Base-by-base conservation (phyloP, 2,797 vertebrate genomes). In the Microctenopoma steveboyesi region DNA sequence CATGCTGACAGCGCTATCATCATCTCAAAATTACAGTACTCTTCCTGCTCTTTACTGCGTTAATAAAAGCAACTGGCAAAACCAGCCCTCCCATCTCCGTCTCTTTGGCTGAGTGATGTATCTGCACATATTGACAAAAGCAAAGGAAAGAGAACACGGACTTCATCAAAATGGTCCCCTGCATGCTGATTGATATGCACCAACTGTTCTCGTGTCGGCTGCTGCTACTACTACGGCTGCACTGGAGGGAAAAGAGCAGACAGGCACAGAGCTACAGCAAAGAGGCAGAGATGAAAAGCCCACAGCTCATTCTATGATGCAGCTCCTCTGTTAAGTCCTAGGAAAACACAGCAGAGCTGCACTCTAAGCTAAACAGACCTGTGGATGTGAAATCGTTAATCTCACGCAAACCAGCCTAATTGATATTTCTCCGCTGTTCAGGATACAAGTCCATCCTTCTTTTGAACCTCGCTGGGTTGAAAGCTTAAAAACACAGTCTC, bases 161-260 rank as follows among this genome's bases (percentile, higher is more conserved):
- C 57, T 66, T 86, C 66, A 76, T 88, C 68, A 65, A 68, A 67
- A 77, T 76, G 79, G 67, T 74, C 33, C 43, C 59, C 74, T 16
- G 62, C 3, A 11, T 50, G 67, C 76, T 83, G 87, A 89, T 93
- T 92, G 88, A 90, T 89, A 92, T 92, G 88, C 90, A 85, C 80
- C 77, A 51, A 76, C 78, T 76, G 84, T 91, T 84, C 65, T 85
- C 77, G 72, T 67, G 75, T 66, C 86, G 76, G 75, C 76, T 78
- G 61, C 88, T 77, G 33, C 74, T 69, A 40, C 65, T 61, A 28
- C 71, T 70, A 56, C 79, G 86, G 39, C 78, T 79, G 60, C 62
- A 68, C 65, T 55, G 74, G 55, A 76, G 47, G 63, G 45, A 16
- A 7, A 61, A 53, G 54, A 66, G 46, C 51, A 66, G 57, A 40